Evolutionary conservation across 2,113 vertebrate species (phyloP).

Genomic region (Suricata suricatta): DNA sequence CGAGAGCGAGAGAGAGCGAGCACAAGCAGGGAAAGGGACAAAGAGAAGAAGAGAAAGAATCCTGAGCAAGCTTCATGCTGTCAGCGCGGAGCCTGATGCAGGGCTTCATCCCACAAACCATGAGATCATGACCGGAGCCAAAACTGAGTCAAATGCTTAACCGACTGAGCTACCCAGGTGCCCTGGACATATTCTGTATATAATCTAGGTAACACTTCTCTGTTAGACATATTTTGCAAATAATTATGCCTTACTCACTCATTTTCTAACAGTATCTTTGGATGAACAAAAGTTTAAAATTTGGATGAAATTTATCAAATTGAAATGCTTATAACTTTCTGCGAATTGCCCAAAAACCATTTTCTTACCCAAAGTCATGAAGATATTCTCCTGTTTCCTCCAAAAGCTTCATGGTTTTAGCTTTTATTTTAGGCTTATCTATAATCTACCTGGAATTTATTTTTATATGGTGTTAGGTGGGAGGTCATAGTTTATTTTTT

Average conservation of each 20-base stretch:
- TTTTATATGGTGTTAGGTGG: neutral
- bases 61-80: too few species aligned
- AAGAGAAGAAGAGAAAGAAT: too few species aligned
- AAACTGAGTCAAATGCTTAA: too few species aligned
- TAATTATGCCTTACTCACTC: neutral
- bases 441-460: neutral
- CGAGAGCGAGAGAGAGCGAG: too few species aligned
- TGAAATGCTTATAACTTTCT: neutral
- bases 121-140: too few species aligned
- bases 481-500: neutral
- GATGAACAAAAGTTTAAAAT: neutral
- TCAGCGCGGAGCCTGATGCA: too few species aligned
- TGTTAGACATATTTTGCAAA: neutral
- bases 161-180: too few species aligned
- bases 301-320: neutral
- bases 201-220: neutral
- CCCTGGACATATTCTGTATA: neutral
- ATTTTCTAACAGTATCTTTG: neutral
- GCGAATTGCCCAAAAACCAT: neutral
- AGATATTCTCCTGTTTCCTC: neutral
- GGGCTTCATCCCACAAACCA: too few species aligned
- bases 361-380: neutral
- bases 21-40: too few species aligned
- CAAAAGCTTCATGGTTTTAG: neutral
- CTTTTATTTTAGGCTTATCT: neutral